Evolutionary conservation across 2,797 vertebrate genomes (phyloP).

Genomic region (Phyllotis vaccarum): DNA sequence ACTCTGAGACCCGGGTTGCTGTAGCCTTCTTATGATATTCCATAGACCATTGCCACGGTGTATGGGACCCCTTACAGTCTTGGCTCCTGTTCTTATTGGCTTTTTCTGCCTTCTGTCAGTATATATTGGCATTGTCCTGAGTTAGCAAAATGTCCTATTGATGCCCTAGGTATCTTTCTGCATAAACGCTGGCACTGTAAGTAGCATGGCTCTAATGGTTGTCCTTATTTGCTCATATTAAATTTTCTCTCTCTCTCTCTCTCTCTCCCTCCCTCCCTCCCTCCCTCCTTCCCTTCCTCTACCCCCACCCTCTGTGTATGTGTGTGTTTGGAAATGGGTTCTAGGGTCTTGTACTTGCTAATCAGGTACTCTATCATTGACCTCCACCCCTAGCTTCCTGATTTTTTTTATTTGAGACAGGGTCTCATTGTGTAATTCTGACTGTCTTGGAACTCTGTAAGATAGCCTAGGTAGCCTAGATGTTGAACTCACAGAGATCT

Average conservation of each 20-base stretch:
- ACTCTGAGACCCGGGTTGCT: background rate
- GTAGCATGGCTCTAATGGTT: constrained; percentile 16
- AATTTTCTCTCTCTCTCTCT: background rate
- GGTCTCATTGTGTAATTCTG: background rate
- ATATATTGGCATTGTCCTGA: constrained; percentile 14
- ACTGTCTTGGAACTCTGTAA: background rate
- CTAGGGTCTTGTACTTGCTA: background rate
- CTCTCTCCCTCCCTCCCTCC: too few relatives aligned
- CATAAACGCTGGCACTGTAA: background rate
- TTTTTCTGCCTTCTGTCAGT: constrained; percentile 28
- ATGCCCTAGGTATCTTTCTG: constrained; percentile 30
- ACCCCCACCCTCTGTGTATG: background rate
- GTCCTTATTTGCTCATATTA: background rate
- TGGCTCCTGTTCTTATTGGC: background rate
- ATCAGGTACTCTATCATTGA: background rate
- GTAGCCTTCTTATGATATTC: background rate
- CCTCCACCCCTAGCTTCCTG: background rate
- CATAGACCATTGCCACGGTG: background rate
- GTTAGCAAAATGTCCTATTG: background rate
- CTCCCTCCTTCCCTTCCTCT: too few relatives aligned
- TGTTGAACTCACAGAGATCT: background rate
- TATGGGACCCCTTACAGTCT: background rate
- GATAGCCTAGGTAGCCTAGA: background rate
- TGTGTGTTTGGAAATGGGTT: background rate
- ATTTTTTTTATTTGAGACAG: background rate